Conservation (phyloP, 1,140 invertebrate genomes). For the Melanaphis sacchari region DNA sequence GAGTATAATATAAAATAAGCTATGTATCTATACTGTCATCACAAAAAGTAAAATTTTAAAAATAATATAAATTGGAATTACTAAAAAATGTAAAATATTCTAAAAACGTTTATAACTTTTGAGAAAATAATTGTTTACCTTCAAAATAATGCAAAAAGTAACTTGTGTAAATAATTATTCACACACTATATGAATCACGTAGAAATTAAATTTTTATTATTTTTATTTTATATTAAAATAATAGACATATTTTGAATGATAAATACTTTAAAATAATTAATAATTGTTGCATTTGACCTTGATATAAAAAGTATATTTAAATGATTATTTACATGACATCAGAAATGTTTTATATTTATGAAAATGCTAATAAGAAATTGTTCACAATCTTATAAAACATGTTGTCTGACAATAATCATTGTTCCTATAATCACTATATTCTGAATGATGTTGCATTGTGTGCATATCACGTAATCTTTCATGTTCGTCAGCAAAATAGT, state of each 20-base stretch:
- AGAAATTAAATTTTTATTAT: background rate
- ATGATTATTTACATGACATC: background rate
- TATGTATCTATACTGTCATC: too few species aligned
- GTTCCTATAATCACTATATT: slow-evolving; percentile 39
- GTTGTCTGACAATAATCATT: slow-evolving; percentile 42
- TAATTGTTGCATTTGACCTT: background rate
- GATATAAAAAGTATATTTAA: background rate
- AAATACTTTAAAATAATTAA: too few species aligned
- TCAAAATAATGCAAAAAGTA: background rate
- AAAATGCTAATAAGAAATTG: slow-evolving; percentile 28
- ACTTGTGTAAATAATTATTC: background rate
- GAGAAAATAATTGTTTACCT: background rate
- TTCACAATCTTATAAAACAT: slow-evolving; percentile 42
- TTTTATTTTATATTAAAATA: too few species aligned
- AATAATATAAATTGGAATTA: background rate
- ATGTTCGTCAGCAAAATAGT: slow-evolving; percentile 53
- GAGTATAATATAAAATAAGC: too few species aligned
- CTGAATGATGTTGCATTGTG: slow-evolving; percentile 51
- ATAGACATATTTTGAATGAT: too few species aligned
- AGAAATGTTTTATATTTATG: slow-evolving; percentile 30
- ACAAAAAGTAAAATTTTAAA: background rate
- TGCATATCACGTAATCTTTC: slow-evolving; percentile 50
- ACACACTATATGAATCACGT: background rate
- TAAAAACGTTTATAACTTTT: background rate
- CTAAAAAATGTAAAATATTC: background rate